A percentile compares a stretch with the other conserved stretches of the same genome.
phyloP scores from a whole-genome alignment of 2,888 invertebrate species.

The Drosophila paramelanica region DNA sequence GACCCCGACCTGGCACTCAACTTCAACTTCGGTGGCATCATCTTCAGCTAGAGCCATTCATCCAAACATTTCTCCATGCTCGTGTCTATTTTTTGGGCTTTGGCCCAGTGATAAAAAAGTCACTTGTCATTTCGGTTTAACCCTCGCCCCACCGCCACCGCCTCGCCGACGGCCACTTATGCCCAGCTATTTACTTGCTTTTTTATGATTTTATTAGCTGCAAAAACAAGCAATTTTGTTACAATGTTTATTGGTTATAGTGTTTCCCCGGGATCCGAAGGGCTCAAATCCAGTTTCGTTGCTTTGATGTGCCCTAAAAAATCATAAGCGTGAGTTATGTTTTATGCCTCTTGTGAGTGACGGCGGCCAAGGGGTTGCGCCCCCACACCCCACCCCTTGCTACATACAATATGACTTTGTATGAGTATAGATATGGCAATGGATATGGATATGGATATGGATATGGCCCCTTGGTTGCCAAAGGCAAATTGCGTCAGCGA shows the following conservation, averaged over 20 bases:
- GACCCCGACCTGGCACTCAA: no score
- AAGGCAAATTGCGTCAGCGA: conserved; percentile 71
- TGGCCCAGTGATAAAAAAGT: conserved; percentile 70
- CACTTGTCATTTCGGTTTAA: conserved; percentile 70
- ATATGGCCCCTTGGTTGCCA: conserved; percentile 32
- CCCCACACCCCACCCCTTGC: neutral
- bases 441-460: conserved; percentile 12
- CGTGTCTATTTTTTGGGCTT: conserved; percentile 47
- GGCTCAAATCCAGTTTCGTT: conserved; percentile 29
- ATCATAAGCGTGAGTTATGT: conserved; percentile 79
- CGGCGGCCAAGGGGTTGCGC: conserved; percentile 48
- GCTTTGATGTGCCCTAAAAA: conserved; percentile 79
- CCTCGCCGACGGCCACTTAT: conserved; percentile 55
- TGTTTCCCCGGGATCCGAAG: conserved; percentile 49
- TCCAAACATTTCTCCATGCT: conserved; percentile 58
- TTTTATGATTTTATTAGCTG: conserved; percentile 80
- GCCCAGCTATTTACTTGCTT: conserved; percentile 61
- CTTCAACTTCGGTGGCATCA: conserved; percentile 12
- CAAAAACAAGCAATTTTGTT: conserved; percentile 80
- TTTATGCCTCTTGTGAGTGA: conserved; percentile 37
- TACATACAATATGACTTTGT: conserved; percentile 28
- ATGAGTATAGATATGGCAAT: conserved; percentile 10
- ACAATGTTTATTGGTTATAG: conserved; percentile 80
- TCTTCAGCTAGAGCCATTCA: conserved; percentile 57
- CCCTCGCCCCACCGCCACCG: conserved; percentile 17